Base-by-base conservation (phyloP, 2,888 invertebrate species). In the Philhelius pedissequus region DNA sequence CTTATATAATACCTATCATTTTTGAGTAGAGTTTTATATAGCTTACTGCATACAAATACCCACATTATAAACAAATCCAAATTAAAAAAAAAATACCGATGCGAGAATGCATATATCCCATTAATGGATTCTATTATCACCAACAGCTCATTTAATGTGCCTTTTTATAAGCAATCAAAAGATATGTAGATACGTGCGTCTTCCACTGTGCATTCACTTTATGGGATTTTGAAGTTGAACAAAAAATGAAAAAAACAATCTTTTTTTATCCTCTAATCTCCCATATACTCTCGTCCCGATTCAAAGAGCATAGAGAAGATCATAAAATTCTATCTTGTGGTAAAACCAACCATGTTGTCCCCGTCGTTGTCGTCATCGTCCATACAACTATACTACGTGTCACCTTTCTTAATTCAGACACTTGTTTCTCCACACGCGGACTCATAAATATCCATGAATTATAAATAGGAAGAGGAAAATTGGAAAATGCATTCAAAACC, bases 381-480 rank as follows among this genome's bases (percentile, higher is more conserved):
- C 64, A 52, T 52, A 68, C 75, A 75, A 73, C 82, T 58, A 54
- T 18, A 68, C 75, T 18, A 68, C 75, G 84, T 80, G 79, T 79
- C 84, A 76, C 84, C 79, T 84, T 79, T 84, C 79, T 75, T 84
- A 79, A 83, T 83, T 78, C 83, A 78, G 78, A 79, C 84, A 84
- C 84, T 84, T 84, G 84, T 79, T 84, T 32, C 75, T 79, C 60
- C 11, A 30, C 71, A 70, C 71, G 48, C 66, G 79, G 79, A 38
- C 79, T 84, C 84, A 84, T 84, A 84, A 84, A 84, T 79, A 84
- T 79, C 70, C 70, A 84, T 79, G 79, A 76, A 48, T 58, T 58
- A 43, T 27, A 58, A 60, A 45, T 20, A 78, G 69, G 74, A 73
- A 35, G 62, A 50, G 30, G 35, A 50, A 25, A 62, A 52, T 22